Evolutionary conservation across 2,888 invertebrate species (phyloP).

Genomic region (Monoplex corrugatus): DNA sequence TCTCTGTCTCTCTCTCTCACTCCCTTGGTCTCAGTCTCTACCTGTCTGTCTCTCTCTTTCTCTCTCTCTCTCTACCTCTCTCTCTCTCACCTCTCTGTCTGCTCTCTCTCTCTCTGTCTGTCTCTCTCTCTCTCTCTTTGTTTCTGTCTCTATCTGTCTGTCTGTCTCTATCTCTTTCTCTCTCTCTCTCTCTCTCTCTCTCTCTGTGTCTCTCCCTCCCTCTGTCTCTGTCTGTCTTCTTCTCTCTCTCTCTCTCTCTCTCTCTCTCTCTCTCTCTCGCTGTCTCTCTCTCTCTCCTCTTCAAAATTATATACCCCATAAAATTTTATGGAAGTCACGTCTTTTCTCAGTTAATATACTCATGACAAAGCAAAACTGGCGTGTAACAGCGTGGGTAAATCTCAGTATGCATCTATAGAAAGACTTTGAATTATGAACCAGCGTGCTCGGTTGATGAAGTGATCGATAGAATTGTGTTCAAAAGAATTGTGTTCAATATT

Average conservation of each 20-base stretch:
- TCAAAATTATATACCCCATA: no score
- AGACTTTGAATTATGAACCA: no score
- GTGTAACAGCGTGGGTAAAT: no score
- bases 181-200: background rate
- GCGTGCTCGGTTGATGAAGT: no score
- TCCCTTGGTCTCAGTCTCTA: background rate
- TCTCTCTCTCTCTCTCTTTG: background rate
- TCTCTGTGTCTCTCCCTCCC: background rate
- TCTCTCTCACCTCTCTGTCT: background rate
- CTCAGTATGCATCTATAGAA: no score
- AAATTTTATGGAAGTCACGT: no score
- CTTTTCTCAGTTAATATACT: no score
- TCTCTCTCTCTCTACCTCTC: background rate
- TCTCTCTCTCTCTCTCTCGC: conserved; percentile 26
- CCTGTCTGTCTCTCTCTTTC: background rate
- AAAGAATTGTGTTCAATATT: no score
- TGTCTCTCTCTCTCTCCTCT: background rate
- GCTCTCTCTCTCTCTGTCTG: background rate
- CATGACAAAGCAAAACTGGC: no score
- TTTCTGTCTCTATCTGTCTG: background rate
- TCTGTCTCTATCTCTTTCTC: background rate
- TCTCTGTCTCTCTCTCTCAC: background rate
- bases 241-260: background rate
- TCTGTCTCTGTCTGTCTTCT: background rate
- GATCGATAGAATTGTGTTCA: no score